Evolutionary conservation across 2,797 vertebrate species (phyloP).

Genomic region (Characodon lateralis): DNA sequence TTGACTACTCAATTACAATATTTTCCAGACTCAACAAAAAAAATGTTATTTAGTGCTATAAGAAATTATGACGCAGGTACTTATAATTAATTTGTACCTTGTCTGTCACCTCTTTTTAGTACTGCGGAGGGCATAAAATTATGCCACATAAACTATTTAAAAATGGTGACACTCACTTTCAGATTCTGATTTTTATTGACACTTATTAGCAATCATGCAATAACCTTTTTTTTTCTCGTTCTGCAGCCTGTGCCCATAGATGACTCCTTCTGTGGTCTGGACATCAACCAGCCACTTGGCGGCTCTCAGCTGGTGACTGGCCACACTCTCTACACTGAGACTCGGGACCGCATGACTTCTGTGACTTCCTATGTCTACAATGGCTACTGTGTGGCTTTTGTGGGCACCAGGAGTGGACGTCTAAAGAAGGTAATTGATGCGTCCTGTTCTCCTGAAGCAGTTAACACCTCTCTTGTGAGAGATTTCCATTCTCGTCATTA

Average conservation of each 20-base stretch:
- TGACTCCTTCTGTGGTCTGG: slow-evolving; percentile 96
- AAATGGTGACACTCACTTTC: not conserved
- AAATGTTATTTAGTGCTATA: too few relatives aligned
- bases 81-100: not conserved
- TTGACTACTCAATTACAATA: too few relatives aligned
- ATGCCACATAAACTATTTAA: not conserved
- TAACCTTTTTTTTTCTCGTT: slow-evolving; percentile 6
- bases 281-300: slow-evolving; percentile 97
- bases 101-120: not conserved
- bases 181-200: not conserved
- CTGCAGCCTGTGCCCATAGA: slow-evolving; percentile 95
- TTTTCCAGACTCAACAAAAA: too few relatives aligned
- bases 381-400: slow-evolving; percentile 94
- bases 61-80: not conserved
- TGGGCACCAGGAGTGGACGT: slow-evolving; percentile 95
- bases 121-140: not conserved
- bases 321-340: slow-evolving; percentile 91
- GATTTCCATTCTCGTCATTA: slow-evolving; percentile 23
- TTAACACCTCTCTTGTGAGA: slow-evolving; percentile 15
- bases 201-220: not conserved
- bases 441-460: slow-evolving; percentile 6
- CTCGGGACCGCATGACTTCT: slow-evolving; percentile 93
- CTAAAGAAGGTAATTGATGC: slow-evolving; percentile 91
- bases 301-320: slow-evolving; percentile 93
- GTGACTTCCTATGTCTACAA: slow-evolving; percentile 96